Evolutionary conservation across 2,888 invertebrate genomes (phyloP), one percentile per base, ranked within the genome.

Genomic region (Pemphredon lugubris): DNA sequence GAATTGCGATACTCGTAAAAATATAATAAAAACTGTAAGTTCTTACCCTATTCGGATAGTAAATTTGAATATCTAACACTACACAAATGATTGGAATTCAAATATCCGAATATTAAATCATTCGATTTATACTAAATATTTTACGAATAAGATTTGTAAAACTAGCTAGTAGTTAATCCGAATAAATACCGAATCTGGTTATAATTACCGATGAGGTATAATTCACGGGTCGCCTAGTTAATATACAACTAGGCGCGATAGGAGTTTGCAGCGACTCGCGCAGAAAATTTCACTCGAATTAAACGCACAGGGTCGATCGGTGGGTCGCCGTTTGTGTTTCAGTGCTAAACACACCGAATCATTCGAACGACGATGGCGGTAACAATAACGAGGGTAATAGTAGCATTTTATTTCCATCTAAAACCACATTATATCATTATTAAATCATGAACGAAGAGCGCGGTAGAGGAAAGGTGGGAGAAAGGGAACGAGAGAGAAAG

Each of bases 391-490:
- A 67, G 75, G 70, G 75, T 65, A 71, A 63, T 76, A 73, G 76
- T 59, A 76, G 77, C 79, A 77, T 83, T 81, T 78, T 72, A 71
- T 77, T 79, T 71, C 55, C 63, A 61, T 55, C 60, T 70, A 73
- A 70, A 75, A 65, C 64, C 44, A 50, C 68, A 61, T 77, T 78
- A 73, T 77, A 83, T 80, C 67, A 71, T 83, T 78, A 77, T 78
- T 77, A 70, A 77, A 77, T 72, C 51, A 65, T 9, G 39, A 60
- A 50, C 30, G 30, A 9, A 18, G 32, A 16, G 40, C 0, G 7
- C 37, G 40, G 23, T 18, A 18, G 18, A 20, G 21, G 32, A 9
- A 16, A 9, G 20, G 34, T 37, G 16, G 21, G 18, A 2, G 32
- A 20, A 14, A 59, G 54, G 30, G 34, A 13, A n/a, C n/a, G 23